Conservation (phyloP, 2,797 vertebrate genomes). For the Enteromius treurensis region DNA sequence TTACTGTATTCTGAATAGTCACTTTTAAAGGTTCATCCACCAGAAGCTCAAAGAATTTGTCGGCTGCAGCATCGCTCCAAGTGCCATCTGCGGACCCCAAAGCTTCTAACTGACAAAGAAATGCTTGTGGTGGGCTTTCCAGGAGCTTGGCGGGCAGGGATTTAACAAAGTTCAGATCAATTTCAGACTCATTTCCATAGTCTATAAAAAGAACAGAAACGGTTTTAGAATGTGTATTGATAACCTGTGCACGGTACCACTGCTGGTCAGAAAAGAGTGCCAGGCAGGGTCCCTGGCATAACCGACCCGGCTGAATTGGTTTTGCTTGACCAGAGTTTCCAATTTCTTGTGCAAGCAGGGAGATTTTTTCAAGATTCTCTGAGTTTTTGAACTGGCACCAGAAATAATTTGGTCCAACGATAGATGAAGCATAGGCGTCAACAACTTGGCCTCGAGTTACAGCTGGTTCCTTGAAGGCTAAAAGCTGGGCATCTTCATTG, state of each 20-base stretch:
- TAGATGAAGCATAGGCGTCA: slow-evolving; percentile 70
- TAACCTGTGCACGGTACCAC: slow-evolving; percentile 78
- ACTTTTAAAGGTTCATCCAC: slow-evolving; percentile 78
- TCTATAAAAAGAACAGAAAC: slow-evolving; percentile 76
- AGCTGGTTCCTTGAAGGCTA: slow-evolving; percentile 41
- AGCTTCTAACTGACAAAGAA: slow-evolving; percentile 83
- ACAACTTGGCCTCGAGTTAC: slow-evolving; percentile 66
- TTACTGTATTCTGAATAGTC: slow-evolving; percentile 65
- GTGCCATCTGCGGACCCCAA: slow-evolving; percentile 74
- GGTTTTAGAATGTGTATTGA: slow-evolving; percentile 43
- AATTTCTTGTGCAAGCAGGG: slow-evolving; percentile 69
- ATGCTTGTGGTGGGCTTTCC: slow-evolving; percentile 78
- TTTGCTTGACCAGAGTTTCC: slow-evolving; percentile 59
- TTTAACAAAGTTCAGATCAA: slow-evolving; percentile 66
- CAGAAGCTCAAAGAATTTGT: slow-evolving; percentile 78
- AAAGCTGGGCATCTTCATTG: neutral
- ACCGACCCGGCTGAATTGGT: slow-evolving; percentile 23
- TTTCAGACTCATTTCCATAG: slow-evolving; percentile 76
- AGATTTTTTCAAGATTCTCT: slow-evolving; percentile 69
- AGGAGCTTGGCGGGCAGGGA: slow-evolving; percentile 71
- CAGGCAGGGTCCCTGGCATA: slow-evolving; percentile 72
- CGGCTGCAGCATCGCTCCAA: slow-evolving; percentile 77
- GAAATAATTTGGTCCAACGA: slow-evolving; percentile 78
- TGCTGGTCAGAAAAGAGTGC: slow-evolving; percentile 74
- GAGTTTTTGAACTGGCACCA: slow-evolving; percentile 77